Evolutionary conservation across 2,113 vertebrate species (phyloP), one percentile per base, ranked within the genome.

Genomic region (Fregetta grallaria): DNA sequence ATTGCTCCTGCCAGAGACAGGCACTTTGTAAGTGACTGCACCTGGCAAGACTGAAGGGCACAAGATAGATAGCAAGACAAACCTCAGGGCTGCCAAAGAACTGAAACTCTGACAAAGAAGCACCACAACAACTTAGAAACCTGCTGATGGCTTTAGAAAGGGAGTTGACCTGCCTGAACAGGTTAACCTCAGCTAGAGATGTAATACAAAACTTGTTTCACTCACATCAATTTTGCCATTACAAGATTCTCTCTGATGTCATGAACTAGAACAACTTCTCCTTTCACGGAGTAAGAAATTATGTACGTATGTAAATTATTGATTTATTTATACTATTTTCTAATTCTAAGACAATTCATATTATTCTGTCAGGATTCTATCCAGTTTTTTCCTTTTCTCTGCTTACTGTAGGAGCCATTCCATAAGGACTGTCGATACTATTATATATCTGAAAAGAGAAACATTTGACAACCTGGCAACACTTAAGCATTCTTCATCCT

Each of bases 381-480:
- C 10, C 6, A 10, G 7, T 36, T 15, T 22, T 91, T 77, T 22
- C 23, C 17, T 32, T 81, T 55, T 59, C 68, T 77, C 29, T 94
- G 40, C 70, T 91, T 53, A n/a, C 49, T 61, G 40, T 68, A 82
- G 74, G 7, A 89, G 47, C n/a, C 47, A 72, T 94, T 61, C 89
- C 65, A 52, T 44, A 81, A 95, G 23, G 34, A 52, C 34, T 93
- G 84, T 88, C 77, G 0, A 95, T 96, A 93, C 36, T 52, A 29
- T 70, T 36, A 91, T 94, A 91, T 90, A 93, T 93, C 90, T 93
- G 40, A 90, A 91, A 91, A 96, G 96, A 96, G 91, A 96, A 96
- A 96, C 94, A 93, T 92, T 95, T 93, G 93, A 89, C 94, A 92
- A 77, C 89, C 95, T 97, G 96, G 96, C 94, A 94, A 88, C 66